These are phyloP conservation scores for Subanguina moxae DNA, from an alignment of 1,140 invertebrate genomes.

Conservation along the genomic window DNA sequence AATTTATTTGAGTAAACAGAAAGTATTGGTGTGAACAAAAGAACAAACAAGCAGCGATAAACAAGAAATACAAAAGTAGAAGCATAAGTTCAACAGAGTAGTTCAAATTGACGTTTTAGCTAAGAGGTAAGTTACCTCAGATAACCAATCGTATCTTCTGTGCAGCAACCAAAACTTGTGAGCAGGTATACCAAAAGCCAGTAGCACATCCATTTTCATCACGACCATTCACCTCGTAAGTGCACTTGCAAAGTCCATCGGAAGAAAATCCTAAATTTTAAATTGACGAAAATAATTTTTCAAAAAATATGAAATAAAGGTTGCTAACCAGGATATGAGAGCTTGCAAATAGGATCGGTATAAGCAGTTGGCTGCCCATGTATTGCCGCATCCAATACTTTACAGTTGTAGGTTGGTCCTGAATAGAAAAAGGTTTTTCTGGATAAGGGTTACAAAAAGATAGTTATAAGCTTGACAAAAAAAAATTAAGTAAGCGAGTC, in stretches of 20 bases:
- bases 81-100: too few species aligned
- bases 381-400: conserved; percentile 1
- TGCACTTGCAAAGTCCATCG: conserved; percentile 44
- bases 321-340: conserved; percentile 2
- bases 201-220: conserved; percentile 53
- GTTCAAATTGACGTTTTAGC: too few species aligned
- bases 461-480: too few species aligned
- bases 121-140: neutral
- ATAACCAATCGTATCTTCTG: neutral
- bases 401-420: conserved; percentile 13
- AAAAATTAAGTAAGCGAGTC: too few species aligned
- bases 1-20: too few species aligned
- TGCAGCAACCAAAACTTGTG: neutral
- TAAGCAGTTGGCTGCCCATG: conserved; percentile 7
- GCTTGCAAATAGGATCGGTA: conserved; percentile 6
- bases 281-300: conserved; percentile 2
- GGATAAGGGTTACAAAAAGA: too few species aligned
- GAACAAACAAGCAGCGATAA: too few species aligned
- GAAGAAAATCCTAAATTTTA: conserved; percentile 34
- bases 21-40: too few species aligned
- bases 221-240: conserved; percentile 48
- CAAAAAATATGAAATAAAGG: neutral
- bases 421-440: too few species aligned
- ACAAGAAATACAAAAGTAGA: too few species aligned
- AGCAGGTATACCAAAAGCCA: conserved; percentile 51